Evolutionary conservation across 2,888 invertebrate genomes (phyloP), one percentile per base, ranked within the genome.

Genomic region (Hypolimnas misippus): DNA sequence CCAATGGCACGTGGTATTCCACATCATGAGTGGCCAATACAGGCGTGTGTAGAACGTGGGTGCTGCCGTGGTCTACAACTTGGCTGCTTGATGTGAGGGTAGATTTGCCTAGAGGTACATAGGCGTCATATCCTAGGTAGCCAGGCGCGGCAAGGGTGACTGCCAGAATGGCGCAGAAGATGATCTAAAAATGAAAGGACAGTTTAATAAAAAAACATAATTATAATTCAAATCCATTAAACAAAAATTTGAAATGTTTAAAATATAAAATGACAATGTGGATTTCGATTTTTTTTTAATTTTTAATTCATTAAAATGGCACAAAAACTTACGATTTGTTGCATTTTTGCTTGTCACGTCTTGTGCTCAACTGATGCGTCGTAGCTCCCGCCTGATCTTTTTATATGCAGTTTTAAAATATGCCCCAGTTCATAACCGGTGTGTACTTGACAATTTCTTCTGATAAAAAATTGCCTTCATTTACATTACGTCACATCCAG

Each of bases 361-460:
- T 73, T 72, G 66, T 60, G 68, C 67, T 68, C 73, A 73, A 88
- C 89, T 88, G 87, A 86, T 85, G 79, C 53, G 67, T 75, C 59
- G 63, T 57, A 62, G 67, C 70, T 71, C 56, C 51, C 51, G 62
- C 56, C 56, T 63, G 69, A 70, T 74, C 76, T 78, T 87, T 86
- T 80, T 88, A 88, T 86, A 84, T 79, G 70, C 73, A 14, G 14
- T 29, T 68, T 70, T 69, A 73, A 76, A 76, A 81, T 77, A 73
- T 75, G 76, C 72, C 76, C 76, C 76, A 82, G 72, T 77, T 81
- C 74, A 72, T 77, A 74, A 75, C 76, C 69, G 75, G 58, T 67
- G 57, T 67, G 78, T 72, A 74, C 82, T 77, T 76, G 77, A 70
- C 66, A 67, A 68, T 63, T 66, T 73, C 55, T 65, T 50, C 40